Base-by-base conservation (phyloP, 1,140 invertebrate species). In the Meloidogyne floridensis region DNA sequence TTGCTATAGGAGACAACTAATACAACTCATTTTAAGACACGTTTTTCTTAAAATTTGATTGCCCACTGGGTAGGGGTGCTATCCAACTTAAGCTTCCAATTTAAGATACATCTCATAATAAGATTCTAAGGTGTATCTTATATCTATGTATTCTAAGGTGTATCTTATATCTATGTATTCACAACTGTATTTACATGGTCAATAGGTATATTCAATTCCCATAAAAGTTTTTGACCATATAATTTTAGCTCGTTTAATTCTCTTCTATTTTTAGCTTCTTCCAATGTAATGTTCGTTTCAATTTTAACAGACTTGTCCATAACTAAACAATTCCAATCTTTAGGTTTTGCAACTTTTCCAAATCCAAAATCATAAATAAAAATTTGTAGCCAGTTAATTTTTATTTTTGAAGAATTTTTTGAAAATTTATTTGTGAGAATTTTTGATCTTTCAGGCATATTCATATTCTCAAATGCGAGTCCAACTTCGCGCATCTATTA, bases 301-400 rank as follows among this genome's bases (percentile, higher is more conserved):
- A 84, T 84, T 59, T 81, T 71, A 53, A 80, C 65, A 18, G 54
- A 77, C 69, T 42, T 73, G 59, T 82, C 75, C 65, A 82, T 69
- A 54, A 77, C 59, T 11, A 87, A 51, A 70, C 79, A 47, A 56
- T 74, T 80, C 86, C 86, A 87, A 53, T 87, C 69, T 10, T 80
- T 71, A 20, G 86, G 86, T 59, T 81, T 71, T 69, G 54, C 42
- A 10, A 84, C 81, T 72, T 83, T 56, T 20, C 83, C 82, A 47
- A 87, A 86, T 8, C 86, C 86, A 71, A 87, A 87, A 15, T 86
- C 80, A 77, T 88, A 88, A 54, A 83, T 82, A 72, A 82, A 82
- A 6, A 87, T 83, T 78, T 87, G 87, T 18, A 87, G 32, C 87
- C 87, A 87, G 20, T 77, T 83, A 65, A 88, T 81, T 51, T 70